Percentiles rank a stretch among this genome's conserved stretches.
Conservation (phyloP, 2,113 vertebrate genomes). For the Pelodiscus sinensis region DNA sequence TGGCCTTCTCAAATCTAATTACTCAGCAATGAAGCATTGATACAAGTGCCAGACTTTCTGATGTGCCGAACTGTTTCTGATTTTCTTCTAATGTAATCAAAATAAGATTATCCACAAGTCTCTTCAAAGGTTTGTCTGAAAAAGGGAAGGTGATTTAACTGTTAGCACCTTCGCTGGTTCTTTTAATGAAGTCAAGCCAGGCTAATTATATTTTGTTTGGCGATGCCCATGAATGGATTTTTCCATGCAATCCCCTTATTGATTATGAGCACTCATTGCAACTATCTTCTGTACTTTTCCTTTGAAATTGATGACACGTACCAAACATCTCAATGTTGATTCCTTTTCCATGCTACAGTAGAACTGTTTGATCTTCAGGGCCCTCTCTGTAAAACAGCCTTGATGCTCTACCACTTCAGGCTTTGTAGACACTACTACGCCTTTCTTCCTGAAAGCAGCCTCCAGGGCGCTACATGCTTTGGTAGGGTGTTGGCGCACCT, state of each 20-base stretch:
- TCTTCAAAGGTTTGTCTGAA: neutral
- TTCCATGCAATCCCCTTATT: neutral
- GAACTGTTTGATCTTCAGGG: neutral
- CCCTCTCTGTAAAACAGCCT: neutral
- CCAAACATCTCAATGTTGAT: too few species aligned
- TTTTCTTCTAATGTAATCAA: slow-evolving; percentile 33
- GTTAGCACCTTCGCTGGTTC: neutral
- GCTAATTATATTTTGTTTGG: rapidly evolving
- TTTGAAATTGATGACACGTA: neutral
- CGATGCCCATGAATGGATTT: neutral
- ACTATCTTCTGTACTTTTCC: neutral
- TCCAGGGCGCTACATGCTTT: neutral
- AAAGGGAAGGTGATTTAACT: neutral
- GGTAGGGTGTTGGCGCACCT: neutral
- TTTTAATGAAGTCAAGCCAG: neutral
- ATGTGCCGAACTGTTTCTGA: neutral
- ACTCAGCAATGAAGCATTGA: slow-evolving; percentile 3
- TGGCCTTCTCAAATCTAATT: neutral
- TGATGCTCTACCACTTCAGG: neutral
- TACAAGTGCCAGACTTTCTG: slow-evolving; percentile 1
- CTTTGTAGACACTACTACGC: neutral
- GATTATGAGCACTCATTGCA: neutral
- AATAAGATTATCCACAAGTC: slow-evolving; percentile 22
- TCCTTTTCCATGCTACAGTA: rapidly evolving
- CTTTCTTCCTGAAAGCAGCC: neutral